These are phyloP conservation scores for Pangasianodon gigas DNA, from an alignment of 2,113 vertebrate genomes.

Conservation along the genomic window DNA sequence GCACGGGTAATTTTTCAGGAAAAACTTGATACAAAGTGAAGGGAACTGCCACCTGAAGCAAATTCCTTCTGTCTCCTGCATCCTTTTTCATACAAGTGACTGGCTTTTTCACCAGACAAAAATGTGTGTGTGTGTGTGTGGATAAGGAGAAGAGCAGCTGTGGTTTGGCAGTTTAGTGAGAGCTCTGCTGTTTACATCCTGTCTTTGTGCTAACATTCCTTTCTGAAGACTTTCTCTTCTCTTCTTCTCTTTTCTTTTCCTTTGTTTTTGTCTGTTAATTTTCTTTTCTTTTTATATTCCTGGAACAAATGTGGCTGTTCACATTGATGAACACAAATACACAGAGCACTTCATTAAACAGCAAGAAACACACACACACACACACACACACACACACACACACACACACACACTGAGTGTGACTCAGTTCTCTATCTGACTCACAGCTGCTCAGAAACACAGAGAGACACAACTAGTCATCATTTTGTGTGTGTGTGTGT, in stretches of 20 bases:
- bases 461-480: background rate
- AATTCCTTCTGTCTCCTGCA: background rate
- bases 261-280: background rate
- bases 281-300: background rate
- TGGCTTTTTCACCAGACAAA: background rate
- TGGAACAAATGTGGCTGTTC: background rate
- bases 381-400: conserved; percentile 12
- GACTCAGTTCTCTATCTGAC: conserved; percentile 5
- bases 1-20: background rate
- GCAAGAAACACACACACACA: background rate
- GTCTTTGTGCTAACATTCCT: conserved; percentile 20
- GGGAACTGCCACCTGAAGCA: conserved; percentile 1
- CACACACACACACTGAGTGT: background rate
- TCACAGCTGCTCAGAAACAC: background rate
- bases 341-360: conserved; percentile 32
- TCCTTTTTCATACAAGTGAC: background rate
- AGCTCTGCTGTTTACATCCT: conserved; percentile 29
- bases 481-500: conserved; percentile 6
- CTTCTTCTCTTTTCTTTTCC: conserved; percentile 17
- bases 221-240: conserved; percentile 11
- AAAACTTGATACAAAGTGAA: background rate
- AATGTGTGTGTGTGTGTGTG: conserved; percentile 26
- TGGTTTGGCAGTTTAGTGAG: conserved; percentile 12
- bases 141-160: conserved; percentile 13
- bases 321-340: conserved; percentile 13